Percentiles rank a stretch among this genome's conserved stretches.
phyloP scores from a whole-genome alignment of 2,113 vertebrate genomes.

The Bettongia penicillata region DNA sequence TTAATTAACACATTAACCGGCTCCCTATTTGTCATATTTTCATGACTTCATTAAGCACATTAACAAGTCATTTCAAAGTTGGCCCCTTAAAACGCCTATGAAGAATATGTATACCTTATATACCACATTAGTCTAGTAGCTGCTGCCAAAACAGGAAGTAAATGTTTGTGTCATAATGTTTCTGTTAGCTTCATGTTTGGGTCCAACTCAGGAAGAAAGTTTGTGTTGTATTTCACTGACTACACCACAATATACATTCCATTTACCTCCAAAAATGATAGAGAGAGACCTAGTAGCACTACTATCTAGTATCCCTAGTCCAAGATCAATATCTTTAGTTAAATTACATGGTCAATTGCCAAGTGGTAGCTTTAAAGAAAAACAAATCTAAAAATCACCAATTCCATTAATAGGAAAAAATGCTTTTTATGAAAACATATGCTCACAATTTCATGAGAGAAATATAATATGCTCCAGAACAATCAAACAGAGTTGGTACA shows the following conservation, averaged over 20 bases:
- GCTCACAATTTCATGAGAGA: not conserved
- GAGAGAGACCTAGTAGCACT: not conserved
- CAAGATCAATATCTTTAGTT: not conserved
- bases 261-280: not conserved
- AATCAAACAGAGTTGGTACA: too few species aligned
- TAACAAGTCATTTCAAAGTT: not conserved
- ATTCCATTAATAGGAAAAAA: not conserved
- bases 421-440: not conserved
- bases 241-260: not conserved
- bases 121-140: not conserved
- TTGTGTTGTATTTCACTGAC: not conserved
- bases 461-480: not conserved
- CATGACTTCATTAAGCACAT: fast-evolving
- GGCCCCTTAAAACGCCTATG: too few species aligned
- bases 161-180: not conserved
- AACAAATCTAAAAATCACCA: not conserved
- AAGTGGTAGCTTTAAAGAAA: not conserved
- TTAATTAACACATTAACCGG: not conserved
- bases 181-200: not conserved
- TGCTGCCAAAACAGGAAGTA: not conserved
- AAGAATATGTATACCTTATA: too few species aligned
- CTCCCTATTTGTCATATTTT: fast-evolving
- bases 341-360: not conserved
- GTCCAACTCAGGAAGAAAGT: not conserved
- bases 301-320: not conserved